Evolutionary conservation across 2,113 vertebrate genomes (phyloP).

Genomic region (Dinomys branickii): DNA sequence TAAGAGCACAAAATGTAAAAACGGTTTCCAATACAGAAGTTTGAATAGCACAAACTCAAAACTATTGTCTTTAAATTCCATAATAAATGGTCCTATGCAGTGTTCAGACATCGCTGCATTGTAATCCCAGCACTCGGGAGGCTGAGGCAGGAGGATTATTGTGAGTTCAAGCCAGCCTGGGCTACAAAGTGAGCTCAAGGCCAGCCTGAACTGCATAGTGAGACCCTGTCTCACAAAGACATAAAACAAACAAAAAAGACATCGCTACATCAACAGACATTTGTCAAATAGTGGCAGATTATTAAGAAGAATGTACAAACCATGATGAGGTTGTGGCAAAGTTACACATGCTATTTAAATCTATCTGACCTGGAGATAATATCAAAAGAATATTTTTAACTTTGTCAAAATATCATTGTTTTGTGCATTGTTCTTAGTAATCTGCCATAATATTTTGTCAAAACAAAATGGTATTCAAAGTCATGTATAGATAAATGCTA

Average conservation of each 20-base stretch:
- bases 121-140: no score
- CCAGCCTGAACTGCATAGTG: no score
- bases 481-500: neutral
- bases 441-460: neutral
- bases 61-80: neutral
- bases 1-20: neutral
- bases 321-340: neutral
- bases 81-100: neutral
- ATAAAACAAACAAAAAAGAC: no score
- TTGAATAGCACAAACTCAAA: neutral
- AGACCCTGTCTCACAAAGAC: no score
- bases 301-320: neutral
- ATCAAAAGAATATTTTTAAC: neutral
- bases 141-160: no score
- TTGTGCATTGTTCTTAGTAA: neutral
- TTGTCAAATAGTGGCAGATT: neutral
- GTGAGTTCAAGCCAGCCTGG: no score
- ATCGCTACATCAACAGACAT: neutral
- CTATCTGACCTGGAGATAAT: no score
- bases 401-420: neutral
- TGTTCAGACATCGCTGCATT: neutral
- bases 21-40: neutral
- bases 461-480: neutral
- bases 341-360: neutral
- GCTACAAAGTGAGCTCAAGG: no score